Evolutionary conservation across 2,888 invertebrate species (phyloP).

Genomic region (Drosophila basisetae): DNA sequence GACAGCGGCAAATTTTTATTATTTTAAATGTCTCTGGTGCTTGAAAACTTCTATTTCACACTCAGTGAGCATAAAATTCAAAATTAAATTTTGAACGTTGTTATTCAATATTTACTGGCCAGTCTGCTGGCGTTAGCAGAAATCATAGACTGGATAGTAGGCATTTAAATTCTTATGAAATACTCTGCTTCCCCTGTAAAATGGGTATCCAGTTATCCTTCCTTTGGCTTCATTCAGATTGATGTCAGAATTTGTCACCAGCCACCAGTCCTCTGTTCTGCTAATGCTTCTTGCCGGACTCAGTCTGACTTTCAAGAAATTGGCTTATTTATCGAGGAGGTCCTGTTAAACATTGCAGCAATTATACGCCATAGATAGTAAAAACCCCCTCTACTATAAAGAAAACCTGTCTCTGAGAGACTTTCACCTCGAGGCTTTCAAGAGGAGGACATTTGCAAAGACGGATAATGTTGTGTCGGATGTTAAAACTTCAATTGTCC

Average conservation of each 20-base stretch:
- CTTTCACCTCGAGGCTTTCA: neutral
- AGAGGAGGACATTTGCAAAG: neutral
- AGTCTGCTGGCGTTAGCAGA: neutral
- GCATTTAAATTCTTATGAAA: neutral
- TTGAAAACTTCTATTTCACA: slow-evolving; percentile 1
- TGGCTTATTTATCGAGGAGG: neutral
- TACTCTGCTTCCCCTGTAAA: neutral
- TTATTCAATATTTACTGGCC: neutral
- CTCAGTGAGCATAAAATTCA: neutral
- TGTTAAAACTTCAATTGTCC: neutral
- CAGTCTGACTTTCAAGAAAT: neutral
- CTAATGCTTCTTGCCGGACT: neutral
- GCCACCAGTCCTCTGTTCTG: neutral
- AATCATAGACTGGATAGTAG: neutral
- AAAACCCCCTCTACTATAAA: neutral
- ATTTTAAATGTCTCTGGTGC: neutral
- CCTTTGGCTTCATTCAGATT: neutral
- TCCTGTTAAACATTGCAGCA: neutral
- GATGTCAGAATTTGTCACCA: neutral
- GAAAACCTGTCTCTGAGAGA: neutral
- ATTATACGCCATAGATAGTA: neutral
- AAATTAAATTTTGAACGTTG: neutral
- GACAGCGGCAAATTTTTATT: neutral
- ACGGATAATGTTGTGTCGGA: neutral
- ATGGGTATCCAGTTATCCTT: neutral